These are phyloP conservation scores for Andrena praecox DNA, from an alignment of 2,888 invertebrate species.

Conservation along the genomic window DNA sequence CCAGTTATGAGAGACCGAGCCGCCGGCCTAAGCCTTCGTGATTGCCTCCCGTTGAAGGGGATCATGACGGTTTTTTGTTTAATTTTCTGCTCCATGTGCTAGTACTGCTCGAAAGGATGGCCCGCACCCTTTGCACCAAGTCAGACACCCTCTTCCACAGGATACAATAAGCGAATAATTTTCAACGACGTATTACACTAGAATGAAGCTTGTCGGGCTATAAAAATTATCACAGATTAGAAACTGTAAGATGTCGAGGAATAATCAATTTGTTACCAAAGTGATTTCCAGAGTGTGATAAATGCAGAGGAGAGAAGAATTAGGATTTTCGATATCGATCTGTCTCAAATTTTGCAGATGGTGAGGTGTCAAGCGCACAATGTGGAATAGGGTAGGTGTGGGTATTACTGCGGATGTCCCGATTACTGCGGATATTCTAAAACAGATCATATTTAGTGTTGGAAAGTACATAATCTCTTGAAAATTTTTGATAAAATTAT, in stretches of 20 bases:
- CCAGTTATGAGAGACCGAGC: constrained; percentile 68
- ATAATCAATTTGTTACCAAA: not conserved
- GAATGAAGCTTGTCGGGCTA: not conserved
- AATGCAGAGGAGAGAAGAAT: no score
- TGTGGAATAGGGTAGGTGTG: no score
- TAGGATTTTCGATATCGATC: no score
- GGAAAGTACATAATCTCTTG: no score
- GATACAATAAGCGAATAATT: constrained; percentile 20
- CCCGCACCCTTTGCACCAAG: constrained; percentile 6
- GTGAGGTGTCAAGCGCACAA: no score
- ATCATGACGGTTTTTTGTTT: constrained; percentile 77
- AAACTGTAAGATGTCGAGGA: not conserved
- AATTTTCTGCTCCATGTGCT: constrained; percentile 70
- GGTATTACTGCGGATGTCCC: no score
- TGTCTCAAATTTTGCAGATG: no score
- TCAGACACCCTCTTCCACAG: constrained; percentile 19
- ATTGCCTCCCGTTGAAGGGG: constrained; percentile 75
- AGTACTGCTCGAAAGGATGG: constrained; percentile 17
- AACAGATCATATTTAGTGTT: no score
- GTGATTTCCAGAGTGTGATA: not conserved
- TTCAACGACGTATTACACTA: not conserved
- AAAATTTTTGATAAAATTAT: no score
- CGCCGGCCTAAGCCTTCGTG: constrained; percentile 72
- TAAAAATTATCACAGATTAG: not conserved
- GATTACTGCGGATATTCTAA: no score